Base-by-base conservation (phyloP, 2,797 vertebrate genomes). In the Todus mexicanus region DNA sequence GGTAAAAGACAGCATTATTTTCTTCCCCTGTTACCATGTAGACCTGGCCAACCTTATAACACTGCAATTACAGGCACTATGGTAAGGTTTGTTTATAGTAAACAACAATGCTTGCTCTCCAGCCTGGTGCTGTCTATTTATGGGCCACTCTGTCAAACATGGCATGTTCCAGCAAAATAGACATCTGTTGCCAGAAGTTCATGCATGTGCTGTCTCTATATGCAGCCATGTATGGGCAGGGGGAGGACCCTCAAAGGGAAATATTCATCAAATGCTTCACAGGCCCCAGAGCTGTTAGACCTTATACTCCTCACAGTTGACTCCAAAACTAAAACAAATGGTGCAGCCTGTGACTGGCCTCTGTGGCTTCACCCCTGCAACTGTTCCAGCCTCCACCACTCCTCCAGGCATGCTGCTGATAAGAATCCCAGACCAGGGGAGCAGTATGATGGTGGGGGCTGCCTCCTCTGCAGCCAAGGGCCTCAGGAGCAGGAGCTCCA, bases 1-100 rank as follows among this genome's bases (percentile, higher is more conserved):
- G 97, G 97, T 96, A 92, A 96, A 97, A 94, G 96, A 87, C 80
- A 90, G 71, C 60, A 70, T 74, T 94, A 90, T 93, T 96, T 96
- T 91, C 56, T 22, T 74, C 45, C 33, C 21, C 35, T 87, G 48
- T 57, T 57, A 57, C 77, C 38, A 64, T 38, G 37, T 27, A 80
- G 71, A 56, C 78, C 61, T 72, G 82, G 75, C 26, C 45, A 63
- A 38, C 54, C 83, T 95, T 66, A 94, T 88, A 90, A 93, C 86
- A 93, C 75, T 69, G 79, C 64, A 95, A 81, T 95, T 90, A 87
- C 48, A 78, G 91, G 38, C 68, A 70, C 71, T 93, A 80, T 61
- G 63, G 56, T 71, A 84, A 93, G 45, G 79, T 86, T 93, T 95
- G 92, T 94, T 95, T 93, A 85, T 78, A 92, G 70, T 89, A 96